These are phyloP conservation scores for Epistrophella euchroma DNA, from an alignment of 2,888 invertebrate species.

Conservation along the genomic window DNA sequence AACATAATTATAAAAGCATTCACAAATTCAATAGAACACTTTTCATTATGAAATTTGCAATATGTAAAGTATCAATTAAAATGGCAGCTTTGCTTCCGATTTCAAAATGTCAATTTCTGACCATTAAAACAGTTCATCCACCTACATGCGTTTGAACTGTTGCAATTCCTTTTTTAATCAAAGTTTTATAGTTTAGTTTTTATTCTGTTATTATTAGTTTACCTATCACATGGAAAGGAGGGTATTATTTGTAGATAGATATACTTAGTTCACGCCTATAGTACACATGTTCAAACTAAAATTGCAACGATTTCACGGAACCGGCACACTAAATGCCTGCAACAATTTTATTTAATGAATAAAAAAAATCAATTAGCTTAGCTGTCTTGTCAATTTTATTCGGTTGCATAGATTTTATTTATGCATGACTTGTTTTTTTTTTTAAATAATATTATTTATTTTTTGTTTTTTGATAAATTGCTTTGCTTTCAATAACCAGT, in stretches of 20 bases:
- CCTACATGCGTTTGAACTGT: background rate
- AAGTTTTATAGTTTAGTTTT: background rate
- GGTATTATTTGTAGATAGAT: background rate
- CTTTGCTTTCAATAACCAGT: background rate
- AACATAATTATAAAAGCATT: conserved; percentile 7
- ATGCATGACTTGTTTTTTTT: background rate
- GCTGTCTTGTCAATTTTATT: conserved; percentile 14
- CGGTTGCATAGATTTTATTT: background rate
- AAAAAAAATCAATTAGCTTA: conserved; percentile 16
- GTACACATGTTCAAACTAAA: background rate
- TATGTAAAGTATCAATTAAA: conserved; percentile 53
- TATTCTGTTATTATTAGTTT: background rate
- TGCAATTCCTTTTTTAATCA: background rate
- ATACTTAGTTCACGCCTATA: too few relatives aligned
- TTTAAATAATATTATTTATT: background rate
- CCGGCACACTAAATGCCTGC: conserved; percentile 12
- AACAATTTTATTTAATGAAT: background rate
- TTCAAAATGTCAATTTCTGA: background rate
- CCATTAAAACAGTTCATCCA: background rate
- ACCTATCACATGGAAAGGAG: background rate
- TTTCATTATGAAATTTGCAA: conserved; percentile 18
- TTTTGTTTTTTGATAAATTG: background rate
- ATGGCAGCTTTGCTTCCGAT: conserved; percentile 20
- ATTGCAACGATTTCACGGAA: conserved; percentile 9
- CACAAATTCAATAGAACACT: background rate